These are phyloP conservation scores for Chascanopsetta lugubris DNA, from an alignment of 2,113 vertebrate species.

Conservation along the genomic window DNA sequence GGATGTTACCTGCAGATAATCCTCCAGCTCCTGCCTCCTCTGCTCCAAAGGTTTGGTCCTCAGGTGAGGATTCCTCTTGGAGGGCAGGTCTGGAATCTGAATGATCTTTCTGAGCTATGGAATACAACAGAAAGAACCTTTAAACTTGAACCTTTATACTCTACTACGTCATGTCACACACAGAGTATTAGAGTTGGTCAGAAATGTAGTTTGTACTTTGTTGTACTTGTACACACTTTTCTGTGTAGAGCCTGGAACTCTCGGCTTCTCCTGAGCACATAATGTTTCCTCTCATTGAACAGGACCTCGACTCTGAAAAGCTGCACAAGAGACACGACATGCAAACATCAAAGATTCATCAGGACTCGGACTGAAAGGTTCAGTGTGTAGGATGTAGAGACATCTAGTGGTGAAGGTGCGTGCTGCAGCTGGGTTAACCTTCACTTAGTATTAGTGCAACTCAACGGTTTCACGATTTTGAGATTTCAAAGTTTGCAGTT, in stretches of 20 bases:
- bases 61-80: slow-evolving; percentile 87
- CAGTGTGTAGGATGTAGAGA: no score
- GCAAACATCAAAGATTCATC: background rate
- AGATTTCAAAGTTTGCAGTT: background rate
- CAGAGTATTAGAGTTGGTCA: background rate
- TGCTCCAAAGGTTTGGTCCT: slow-evolving; percentile 89
- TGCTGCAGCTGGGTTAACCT: no score
- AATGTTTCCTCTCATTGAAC: slow-evolving; percentile 90
- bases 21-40: slow-evolving; percentile 88
- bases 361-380: no score
- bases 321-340: slow-evolving; percentile 65
- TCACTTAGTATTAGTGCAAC: no score
- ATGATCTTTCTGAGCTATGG: slow-evolving; percentile 88
- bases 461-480: no score
- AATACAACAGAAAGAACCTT: background rate
- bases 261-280: slow-evolving; percentile 84
- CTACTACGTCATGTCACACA: no score
- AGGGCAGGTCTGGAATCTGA: slow-evolving; percentile 89
- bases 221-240: slow-evolving; percentile 77
- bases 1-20: slow-evolving; percentile 87
- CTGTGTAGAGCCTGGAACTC: slow-evolving; percentile 94
- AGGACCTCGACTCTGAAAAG: slow-evolving; percentile 90
- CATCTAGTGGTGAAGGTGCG: no score
- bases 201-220: background rate
- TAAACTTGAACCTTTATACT: background rate